Conservation (phyloP, 1,140 invertebrate species). For the Scaptomyza montana region DNA sequence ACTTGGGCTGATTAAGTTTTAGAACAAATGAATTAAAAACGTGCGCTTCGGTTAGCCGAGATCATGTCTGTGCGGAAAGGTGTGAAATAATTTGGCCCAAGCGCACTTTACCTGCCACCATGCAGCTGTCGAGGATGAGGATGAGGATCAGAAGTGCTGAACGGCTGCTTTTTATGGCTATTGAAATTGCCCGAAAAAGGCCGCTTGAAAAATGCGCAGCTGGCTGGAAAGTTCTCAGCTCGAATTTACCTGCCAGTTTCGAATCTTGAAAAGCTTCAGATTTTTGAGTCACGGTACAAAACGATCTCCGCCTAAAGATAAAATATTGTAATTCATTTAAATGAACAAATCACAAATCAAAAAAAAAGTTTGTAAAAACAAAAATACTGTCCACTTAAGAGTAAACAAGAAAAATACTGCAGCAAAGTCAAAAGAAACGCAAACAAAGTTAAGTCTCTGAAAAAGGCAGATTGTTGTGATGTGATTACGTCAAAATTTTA, state of each 20-base stretch:
- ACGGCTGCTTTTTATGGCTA: constrained; percentile 47
- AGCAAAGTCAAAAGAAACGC: background rate
- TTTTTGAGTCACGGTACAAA: constrained; percentile 28
- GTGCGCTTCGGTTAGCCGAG: constrained; percentile 46
- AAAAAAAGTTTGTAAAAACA: constrained; percentile 1
- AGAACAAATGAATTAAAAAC: constrained; percentile 82
- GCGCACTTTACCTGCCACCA: constrained; percentile 52
- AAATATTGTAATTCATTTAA: constrained; percentile 81
- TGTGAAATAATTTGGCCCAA: constrained; percentile 66
- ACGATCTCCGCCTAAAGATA: constrained; percentile 73
- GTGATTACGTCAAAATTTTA: constrained; percentile 79
- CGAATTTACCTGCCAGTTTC: constrained; percentile 33
- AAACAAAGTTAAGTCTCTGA: constrained; percentile 23
- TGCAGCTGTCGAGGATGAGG: constrained; percentile 34
- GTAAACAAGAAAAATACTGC: constrained; percentile 10
- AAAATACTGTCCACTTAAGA: constrained; percentile 59
- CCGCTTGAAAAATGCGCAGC: constrained; percentile 27
- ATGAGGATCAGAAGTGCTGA: constrained; percentile 20
- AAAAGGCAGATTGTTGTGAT: constrained; percentile 73
- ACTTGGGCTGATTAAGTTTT: constrained; percentile 74
- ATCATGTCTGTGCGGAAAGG: constrained; percentile 35
- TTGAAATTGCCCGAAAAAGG: constrained; percentile 40
- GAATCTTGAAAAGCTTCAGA: constrained; percentile 35
- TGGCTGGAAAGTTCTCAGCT: constrained; percentile 57
- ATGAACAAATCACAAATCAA: constrained; percentile 72